Base-by-base conservation (phyloP, 2,797 vertebrate genomes). In the Oreortyx pictus region DNA sequence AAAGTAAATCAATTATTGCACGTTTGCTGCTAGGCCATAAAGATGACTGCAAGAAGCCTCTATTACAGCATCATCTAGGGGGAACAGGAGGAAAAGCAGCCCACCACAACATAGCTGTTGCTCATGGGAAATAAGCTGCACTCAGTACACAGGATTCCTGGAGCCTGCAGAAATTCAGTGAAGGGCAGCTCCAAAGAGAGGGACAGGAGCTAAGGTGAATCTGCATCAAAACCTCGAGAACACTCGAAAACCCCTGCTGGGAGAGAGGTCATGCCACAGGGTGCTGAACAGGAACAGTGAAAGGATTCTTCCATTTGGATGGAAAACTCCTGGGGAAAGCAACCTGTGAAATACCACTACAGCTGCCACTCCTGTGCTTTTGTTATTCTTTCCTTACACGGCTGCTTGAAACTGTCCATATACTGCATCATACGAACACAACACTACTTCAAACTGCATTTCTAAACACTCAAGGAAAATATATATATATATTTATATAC, bases 31-130 rank as follows among this genome's bases (percentile, higher is more conserved):
- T 75, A 81, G 70, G 41, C 52, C 90, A 73, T n/a, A 33, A 39
- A 80, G 66, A 76, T 54, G 82, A 71, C 17, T 10, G 49, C 76
- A 93, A 89, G 87, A 93, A 89, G 76, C 76, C 64, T 94, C 94
- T 95, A 94, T 96, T 92, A 95, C 87, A 95, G 94, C 92, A 96
- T 93, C 90, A 95, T 91, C 90, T 94, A 92, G 93, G 88, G 89
- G 91, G 89, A 14, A 93, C 4, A 0, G n/a, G 25, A 88, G 92
- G 95, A 95, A 96, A 90, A 91, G 92, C 94, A 96, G 67, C 87
- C 85, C 92, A 90, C 70, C 82, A 76, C 9, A 89, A 72, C 14
- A 52, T 0, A 66, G 67, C 70, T 75, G 35, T 66, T 85, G 60
- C 33, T 78, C 7, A 9, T 33, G 50, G 66, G 76, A 70, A 89